Conservation (phyloP, 2,797 vertebrate genomes). For the Australoheros facetus region DNA sequence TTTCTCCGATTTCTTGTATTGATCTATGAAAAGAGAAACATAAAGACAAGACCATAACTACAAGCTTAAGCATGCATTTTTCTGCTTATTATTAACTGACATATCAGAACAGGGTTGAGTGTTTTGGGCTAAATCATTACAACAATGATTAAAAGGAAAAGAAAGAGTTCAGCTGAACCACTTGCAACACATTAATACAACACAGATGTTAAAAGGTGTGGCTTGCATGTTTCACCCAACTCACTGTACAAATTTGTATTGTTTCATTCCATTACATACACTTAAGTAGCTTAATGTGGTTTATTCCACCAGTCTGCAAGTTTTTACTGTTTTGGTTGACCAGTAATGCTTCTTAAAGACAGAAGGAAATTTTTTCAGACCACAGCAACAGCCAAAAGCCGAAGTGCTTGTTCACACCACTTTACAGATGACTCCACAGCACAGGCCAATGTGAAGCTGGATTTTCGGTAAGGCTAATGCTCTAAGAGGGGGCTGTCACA, state of each 20-base stretch:
- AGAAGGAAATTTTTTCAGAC: background rate
- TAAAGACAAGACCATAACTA: background rate
- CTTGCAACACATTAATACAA: background rate
- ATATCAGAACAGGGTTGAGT: background rate
- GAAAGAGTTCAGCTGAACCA: background rate
- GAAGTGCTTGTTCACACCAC: background rate
- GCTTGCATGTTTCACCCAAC: background rate
- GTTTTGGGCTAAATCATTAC: background rate
- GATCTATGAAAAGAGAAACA: conserved; percentile 78
- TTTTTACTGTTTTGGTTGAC: background rate
- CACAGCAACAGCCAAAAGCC: background rate
- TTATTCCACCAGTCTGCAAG: background rate
- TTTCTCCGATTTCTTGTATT: conserved; percentile 91
- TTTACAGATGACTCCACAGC: background rate
- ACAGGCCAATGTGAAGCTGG: background rate
- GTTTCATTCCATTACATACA: background rate
- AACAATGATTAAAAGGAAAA: background rate
- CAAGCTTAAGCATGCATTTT: background rate
- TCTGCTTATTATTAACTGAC: background rate
- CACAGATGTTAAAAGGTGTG: background rate
- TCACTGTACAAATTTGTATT: background rate
- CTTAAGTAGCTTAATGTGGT: background rate
- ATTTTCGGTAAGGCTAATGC: background rate
- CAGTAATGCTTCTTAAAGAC: no score
- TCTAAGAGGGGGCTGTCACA: background rate